phyloP scores from a whole-genome alignment of 1,140 invertebrate genomes.

The Trichogramma pretiosum region DNA sequence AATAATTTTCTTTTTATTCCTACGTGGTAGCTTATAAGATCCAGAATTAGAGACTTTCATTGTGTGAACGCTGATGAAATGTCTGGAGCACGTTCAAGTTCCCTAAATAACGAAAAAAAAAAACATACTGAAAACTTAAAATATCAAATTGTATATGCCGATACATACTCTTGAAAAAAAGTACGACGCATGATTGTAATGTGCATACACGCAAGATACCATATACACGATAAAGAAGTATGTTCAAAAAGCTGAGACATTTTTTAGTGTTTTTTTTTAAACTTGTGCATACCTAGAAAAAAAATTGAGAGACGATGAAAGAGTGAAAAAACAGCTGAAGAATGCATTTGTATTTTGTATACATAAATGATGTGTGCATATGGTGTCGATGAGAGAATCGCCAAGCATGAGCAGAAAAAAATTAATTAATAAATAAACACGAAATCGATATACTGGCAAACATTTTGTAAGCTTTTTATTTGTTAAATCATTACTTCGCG shows the following conservation, averaged over 20 bases:
- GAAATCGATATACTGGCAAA: too few relatives aligned
- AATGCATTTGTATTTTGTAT: slow-evolving; percentile 18
- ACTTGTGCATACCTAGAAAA: slow-evolving; percentile 12
- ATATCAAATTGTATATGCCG: too few relatives aligned
- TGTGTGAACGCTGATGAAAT: slow-evolving; percentile 16
- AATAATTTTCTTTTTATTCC: slow-evolving; percentile 16
- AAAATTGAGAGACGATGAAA: not conserved
- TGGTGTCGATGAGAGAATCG: too few relatives aligned
- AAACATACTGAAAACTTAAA: too few relatives aligned
- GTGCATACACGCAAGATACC: slow-evolving; percentile 6
- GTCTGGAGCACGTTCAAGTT: slow-evolving; percentile 22
- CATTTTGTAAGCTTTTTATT: too few relatives aligned
- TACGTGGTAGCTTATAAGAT: slow-evolving; percentile 21
- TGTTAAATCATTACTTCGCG: too few relatives aligned
- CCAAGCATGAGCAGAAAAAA: too few relatives aligned
- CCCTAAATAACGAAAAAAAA: slow-evolving; percentile 18
- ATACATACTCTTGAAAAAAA: too few relatives aligned
- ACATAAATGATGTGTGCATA: too few relatives aligned
- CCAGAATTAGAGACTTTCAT: slow-evolving; percentile 21
- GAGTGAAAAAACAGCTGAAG: slow-evolving; percentile 14
- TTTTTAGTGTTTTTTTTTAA: slow-evolving; percentile 19
- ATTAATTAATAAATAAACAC: too few relatives aligned
- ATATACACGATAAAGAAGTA: not conserved
- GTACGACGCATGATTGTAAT: slow-evolving; percentile 11
- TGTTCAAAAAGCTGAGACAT: slow-evolving; percentile 9